A percentile compares a stretch with the other conserved stretches of the same genome.
phyloP scores from a whole-genome alignment of 1,140 invertebrate species.

The Macrosteles quadrilineatus region DNA sequence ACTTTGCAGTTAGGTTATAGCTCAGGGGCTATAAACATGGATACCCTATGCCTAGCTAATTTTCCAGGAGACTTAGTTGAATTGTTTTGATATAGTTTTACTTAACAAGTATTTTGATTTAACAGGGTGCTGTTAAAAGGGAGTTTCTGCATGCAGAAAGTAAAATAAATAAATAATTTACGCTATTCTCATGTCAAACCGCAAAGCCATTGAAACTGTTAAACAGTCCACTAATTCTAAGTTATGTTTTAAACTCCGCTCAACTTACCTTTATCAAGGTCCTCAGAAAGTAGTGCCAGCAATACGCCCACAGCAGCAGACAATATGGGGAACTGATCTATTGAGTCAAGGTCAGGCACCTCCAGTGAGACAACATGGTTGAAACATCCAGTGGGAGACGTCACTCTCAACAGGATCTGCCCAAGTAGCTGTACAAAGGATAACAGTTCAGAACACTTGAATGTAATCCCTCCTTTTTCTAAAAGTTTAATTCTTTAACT shows the following conservation, averaged over 20 bases:
- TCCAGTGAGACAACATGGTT: slow-evolving; percentile 66
- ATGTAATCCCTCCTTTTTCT: no score
- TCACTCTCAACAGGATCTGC: slow-evolving; percentile 70
- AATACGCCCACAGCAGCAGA: slow-evolving; percentile 69
- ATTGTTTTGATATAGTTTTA: no score
- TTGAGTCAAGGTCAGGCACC: slow-evolving; percentile 67
- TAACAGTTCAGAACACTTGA: background rate
- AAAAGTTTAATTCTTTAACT: no score
- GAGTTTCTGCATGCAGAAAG: background rate
- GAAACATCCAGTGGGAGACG: slow-evolving; percentile 67
- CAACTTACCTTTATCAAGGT: slow-evolving; percentile 39
- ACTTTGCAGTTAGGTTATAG: no score
- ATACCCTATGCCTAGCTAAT: no score
- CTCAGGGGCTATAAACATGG: no score
- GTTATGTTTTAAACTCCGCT: background rate
- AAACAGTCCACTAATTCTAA: background rate
- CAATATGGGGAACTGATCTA: slow-evolving; percentile 72
- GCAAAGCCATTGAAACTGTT: background rate
- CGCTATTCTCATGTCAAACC: background rate
- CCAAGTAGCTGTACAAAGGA: slow-evolving; percentile 59
- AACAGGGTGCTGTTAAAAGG: background rate
- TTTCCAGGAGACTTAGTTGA: no score
- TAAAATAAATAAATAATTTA: background rate
- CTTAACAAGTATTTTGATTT: background rate
- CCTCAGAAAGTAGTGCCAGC: slow-evolving; percentile 60